phyloP scores from a whole-genome alignment of 1,140 invertebrate genomes.

The Campoletis sonorensis region DNA sequence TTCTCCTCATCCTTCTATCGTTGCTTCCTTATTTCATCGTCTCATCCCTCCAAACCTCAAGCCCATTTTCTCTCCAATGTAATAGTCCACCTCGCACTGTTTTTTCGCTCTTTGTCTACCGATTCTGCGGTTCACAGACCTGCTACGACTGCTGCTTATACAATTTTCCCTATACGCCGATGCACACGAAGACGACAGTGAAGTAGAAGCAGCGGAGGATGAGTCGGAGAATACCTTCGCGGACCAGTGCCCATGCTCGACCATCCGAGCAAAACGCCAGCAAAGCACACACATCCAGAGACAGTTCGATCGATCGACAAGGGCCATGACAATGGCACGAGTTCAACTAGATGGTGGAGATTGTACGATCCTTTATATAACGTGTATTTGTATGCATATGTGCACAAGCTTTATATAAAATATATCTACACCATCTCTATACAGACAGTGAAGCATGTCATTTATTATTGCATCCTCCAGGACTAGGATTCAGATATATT shows the following conservation, averaged over 20 bases:
- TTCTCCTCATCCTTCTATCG: background rate
- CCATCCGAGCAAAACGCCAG: slow-evolving; percentile 15
- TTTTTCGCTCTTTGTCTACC: slow-evolving; percentile 1
- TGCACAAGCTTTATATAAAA: background rate
- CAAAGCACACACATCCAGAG: background rate
- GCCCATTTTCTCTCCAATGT: background rate
- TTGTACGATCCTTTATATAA: background rate
- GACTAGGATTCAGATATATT: background rate
- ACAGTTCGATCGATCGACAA: slow-evolving; percentile 38
- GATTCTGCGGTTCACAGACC: slow-evolving; percentile 34
- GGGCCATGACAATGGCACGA: slow-evolving; percentile 26
- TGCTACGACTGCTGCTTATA: slow-evolving; percentile 15
- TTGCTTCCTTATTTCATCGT: background rate
- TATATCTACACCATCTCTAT: background rate
- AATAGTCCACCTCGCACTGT: background rate
- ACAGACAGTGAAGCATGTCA: background rate
- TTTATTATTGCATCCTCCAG: background rate
- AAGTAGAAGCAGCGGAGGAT: background rate
- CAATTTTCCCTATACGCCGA: slow-evolving; percentile 30
- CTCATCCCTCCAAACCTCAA: background rate
- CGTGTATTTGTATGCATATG: background rate
- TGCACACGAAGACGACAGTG: slow-evolving; percentile 13
- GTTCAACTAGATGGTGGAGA: slow-evolving; percentile 23
- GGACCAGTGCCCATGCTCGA: slow-evolving; percentile 28
- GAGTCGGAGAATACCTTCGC: background rate